phyloP scores from a whole-genome alignment of 2,113 vertebrate genomes.

The Chaenocephalus aceratus region DNA sequence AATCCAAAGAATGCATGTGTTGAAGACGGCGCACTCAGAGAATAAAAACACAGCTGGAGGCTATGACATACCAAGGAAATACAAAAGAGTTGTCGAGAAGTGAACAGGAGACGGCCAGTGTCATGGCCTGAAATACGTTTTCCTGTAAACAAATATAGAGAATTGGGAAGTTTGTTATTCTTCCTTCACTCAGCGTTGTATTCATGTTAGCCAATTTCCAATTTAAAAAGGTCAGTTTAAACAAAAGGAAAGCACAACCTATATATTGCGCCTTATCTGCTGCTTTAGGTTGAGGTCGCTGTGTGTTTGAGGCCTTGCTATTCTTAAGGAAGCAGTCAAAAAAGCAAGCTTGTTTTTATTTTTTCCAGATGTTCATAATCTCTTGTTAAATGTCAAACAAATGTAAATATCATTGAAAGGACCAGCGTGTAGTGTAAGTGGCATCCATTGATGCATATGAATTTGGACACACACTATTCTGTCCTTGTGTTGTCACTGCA shows the following conservation, averaged over 20 bases:
- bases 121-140: background rate
- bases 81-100: slow-evolving; percentile 9
- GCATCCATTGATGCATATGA: too few relatives aligned
- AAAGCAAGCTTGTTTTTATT: too few relatives aligned
- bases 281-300: background rate
- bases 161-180: background rate
- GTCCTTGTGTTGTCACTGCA: too few relatives aligned
- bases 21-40: slow-evolving; percentile 7
- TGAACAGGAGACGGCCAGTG: background rate
- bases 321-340: too few relatives aligned
- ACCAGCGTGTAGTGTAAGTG: too few relatives aligned
- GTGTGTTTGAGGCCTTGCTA: background rate
- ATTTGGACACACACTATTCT: too few relatives aligned
- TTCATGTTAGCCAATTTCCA: background rate
- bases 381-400: too few relatives aligned
- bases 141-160: background rate
- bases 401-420: too few relatives aligned
- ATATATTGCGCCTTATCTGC: background rate
- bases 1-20: slow-evolving; percentile 36
- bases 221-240: background rate
- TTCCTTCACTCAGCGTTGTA: background rate
- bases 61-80: slow-evolving; percentile 5
- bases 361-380: too few relatives aligned
- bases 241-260: too few relatives aligned
- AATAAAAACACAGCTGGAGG: slow-evolving; percentile 29